Base-by-base conservation (phyloP, 2,113 vertebrate genomes). In the Gorsachius goisagi region DNA sequence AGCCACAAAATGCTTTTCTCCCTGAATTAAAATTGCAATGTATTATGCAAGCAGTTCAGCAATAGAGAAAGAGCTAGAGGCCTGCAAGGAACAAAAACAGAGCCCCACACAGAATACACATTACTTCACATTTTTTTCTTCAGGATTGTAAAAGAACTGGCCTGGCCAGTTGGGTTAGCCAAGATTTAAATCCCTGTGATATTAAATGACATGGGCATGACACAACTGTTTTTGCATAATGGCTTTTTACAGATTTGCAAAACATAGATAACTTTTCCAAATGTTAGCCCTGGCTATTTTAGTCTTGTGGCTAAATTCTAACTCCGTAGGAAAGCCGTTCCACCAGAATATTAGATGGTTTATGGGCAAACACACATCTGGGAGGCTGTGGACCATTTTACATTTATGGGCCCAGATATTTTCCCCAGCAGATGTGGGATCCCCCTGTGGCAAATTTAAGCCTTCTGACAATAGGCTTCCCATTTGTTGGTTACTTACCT, bases 31-130 rank as follows among this genome's bases (percentile, higher is more conserved):
- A 93, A 72, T 84, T 49, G 58, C 64, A 67, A 50, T 81, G 20
- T 41, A 78, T 95, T 93, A 96, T 74, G 62, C 88, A 95, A 92
- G 86, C 4, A 30, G 64, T 73, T 95, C 55, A 85, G 91, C 68
- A 92, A 75, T 33, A 35, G 58, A 90, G 52, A 90, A 92, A 81
- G 68, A 72, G 35, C 24, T 67, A 74, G 33, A 90, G 93, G 64
- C 19, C 52, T 56, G 20, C 23, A 77, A 90, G 22, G 62, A 82
- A 63, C 12, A 47, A 75, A 84, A 94, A 60, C 3, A 90, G 23
- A 90, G 39, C 22, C 56, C 44, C 30, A 52, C 49, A 71, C 12
- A 90, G 64, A 81, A 60, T 58, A 58, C 22, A 73, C 30, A 37
- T 55, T 12, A 85, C 35, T 69, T 60, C 11, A 24, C 45, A 7